A percentile compares a stretch with the other conserved stretches of the same genome.
Conservation (phyloP, 2,113 vertebrate genomes). For the Pollimyrus isidori region DNA sequence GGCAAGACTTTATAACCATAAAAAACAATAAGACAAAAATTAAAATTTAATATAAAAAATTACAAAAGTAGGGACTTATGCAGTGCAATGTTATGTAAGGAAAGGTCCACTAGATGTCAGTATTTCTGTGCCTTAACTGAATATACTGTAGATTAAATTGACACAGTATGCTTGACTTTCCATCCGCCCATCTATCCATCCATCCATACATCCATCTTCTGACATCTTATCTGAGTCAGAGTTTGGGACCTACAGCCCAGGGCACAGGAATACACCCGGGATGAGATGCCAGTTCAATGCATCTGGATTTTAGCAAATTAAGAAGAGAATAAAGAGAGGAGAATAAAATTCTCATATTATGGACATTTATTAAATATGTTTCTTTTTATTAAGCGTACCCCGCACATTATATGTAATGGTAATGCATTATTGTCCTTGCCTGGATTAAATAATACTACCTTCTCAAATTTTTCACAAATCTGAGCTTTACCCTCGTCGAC, state of each 20-base stretch:
- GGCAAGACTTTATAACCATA: not conserved
- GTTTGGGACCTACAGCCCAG: not conserved
- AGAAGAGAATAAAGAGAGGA: no score
- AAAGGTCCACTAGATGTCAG: constrained; percentile 43
- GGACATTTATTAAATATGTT: not conserved
- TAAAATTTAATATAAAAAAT: not conserved
- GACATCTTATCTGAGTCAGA: not conserved
- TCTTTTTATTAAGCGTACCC: not conserved
- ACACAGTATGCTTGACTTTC: not conserved
- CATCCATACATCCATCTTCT: not conserved
- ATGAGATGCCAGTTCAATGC: not conserved
- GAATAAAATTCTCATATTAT: not conserved
- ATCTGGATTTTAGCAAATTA: not conserved
- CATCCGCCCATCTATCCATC: not conserved
- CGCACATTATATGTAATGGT: not conserved
- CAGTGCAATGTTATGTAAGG: not conserved
- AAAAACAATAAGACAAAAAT: not conserved
- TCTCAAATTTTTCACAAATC: not conserved
- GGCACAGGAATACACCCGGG: not conserved
- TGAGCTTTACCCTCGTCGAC: not conserved
- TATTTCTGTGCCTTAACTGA: not conserved
- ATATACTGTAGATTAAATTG: not conserved
- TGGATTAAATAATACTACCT: not conserved
- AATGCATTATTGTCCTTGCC: not conserved
- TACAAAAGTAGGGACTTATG: not conserved